phyloP scores from a whole-genome alignment of 2,888 invertebrate genomes.

The Hyalella azteca region DNA sequence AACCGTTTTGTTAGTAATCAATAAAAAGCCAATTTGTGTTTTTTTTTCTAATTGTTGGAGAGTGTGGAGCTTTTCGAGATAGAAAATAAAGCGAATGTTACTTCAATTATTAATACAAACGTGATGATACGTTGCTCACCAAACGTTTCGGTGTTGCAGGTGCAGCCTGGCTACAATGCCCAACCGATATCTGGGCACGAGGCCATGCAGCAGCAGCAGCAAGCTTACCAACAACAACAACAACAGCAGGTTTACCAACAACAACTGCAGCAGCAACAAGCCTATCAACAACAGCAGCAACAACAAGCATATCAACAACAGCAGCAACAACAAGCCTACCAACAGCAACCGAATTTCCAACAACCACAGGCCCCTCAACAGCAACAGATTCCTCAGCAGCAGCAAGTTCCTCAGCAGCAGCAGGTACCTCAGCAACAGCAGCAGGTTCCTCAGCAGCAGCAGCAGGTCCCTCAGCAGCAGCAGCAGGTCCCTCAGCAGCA shows the following conservation, averaged over 20 bases:
- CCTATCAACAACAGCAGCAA: background rate
- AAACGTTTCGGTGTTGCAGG: background rate
- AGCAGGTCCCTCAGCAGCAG: slow-evolving; percentile 18
- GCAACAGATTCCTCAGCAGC: slow-evolving; percentile 22
- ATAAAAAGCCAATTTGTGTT: no score
- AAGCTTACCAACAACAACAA: background rate
- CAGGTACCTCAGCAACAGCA: slow-evolving; percentile 41
- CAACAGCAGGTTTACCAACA: background rate
- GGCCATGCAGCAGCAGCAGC: background rate
- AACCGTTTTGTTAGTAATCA: no score
- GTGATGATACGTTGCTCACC: background rate
- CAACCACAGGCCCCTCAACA: slow-evolving; percentile 27
- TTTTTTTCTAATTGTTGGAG: background rate
- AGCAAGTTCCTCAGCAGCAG: slow-evolving; percentile 10
- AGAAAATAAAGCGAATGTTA: background rate
- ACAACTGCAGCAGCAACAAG: background rate
- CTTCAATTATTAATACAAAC: background rate
- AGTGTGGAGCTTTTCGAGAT: background rate
- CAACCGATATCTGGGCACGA: slow-evolving; percentile 23
- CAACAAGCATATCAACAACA: background rate
- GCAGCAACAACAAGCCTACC: background rate
- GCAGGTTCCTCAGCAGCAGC: slow-evolving; percentile 40
- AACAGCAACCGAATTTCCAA: background rate
- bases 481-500: slow-evolving; percentile 29
- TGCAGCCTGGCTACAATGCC: background rate